Evolutionary conservation across 2,888 invertebrate genomes (phyloP), one percentile per base, ranked within the genome.

Genomic region (Mesorhabditis spiculigera): DNA sequence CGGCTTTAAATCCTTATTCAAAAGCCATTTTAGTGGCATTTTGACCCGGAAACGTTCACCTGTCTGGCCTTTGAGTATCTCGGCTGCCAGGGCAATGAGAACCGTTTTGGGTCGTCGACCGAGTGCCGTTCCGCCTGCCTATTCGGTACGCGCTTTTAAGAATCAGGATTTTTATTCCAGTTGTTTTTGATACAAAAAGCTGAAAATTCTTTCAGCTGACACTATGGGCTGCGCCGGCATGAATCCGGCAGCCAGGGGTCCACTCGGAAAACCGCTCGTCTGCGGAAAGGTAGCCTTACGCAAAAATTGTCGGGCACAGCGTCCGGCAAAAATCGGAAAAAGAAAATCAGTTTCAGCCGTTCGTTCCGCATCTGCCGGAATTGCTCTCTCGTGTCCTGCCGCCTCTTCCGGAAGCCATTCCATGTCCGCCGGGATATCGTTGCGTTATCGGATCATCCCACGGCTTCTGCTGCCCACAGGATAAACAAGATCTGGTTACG

Each of bases 21-120:
- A 28, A 28, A 28, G 28, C 28, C 28, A 28, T 28, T 63, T 28
- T 28, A 16, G 63, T 13, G 63, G n/a, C 13, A 28, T 50, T 50
- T 50, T 50, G 58, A 50, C n/a, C 10, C n/a, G 58, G 58, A 50
- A 50, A 50, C 58, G n/a, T 50, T 50, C n/a, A 10, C 8, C 8
- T 50, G 58, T n/a, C n/a, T 50, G 58, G 58, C 58, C 58, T 50
- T 50, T 50, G 58, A 50, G n/a, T 50, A 50, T 50, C 58, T 50
- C 10, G 58, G 58, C 8, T 50, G 58, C n/a, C 10, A n/a, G 58
- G 58, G 58, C 58, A 50, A 50, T 50, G 10, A 50, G 58, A 50
- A 50, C n/a, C 58, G 58, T 13, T 50, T 50, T 50, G 10, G 10
- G n/a, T 13, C 8, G 8, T 10, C 8, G n/a, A 50, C 8, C 8